phyloP scores from a whole-genome alignment of 1,140 invertebrate species.

The Formica selysi region DNA sequence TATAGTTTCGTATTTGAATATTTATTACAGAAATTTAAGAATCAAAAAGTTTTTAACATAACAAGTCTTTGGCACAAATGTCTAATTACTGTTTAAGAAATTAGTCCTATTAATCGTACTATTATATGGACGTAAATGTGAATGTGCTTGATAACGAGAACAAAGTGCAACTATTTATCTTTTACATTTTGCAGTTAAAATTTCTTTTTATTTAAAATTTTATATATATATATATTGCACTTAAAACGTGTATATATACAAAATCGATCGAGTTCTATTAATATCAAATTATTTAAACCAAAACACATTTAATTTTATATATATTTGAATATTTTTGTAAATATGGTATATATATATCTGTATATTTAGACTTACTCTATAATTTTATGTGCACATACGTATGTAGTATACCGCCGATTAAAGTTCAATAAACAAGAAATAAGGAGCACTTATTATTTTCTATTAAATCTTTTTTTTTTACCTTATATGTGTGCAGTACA shows the following conservation, averaged over 20 bases:
- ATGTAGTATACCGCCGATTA: slow-evolving; percentile 35
- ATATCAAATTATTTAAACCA: slow-evolving; percentile 38
- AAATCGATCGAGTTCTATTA: not conserved
- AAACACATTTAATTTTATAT: slow-evolving; percentile 38
- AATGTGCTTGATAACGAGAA: not conserved
- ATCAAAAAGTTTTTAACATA: not conserved
- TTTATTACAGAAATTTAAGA: slow-evolving; percentile 20
- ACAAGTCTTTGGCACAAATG: not conserved
- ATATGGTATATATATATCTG: not conserved
- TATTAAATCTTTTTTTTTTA: slow-evolving; percentile 11
- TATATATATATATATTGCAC: not conserved
- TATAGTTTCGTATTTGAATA: slow-evolving; percentile 11
- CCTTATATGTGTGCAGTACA: not conserved
- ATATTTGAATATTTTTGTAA: slow-evolving; percentile 30
- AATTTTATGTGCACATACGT: slow-evolving; percentile 44
- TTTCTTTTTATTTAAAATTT: not conserved
- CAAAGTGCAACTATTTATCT: not conserved
- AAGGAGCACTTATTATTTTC: slow-evolving; percentile 18
- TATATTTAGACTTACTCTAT: not conserved
- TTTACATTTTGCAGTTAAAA: slow-evolving; percentile 2
- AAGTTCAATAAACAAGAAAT: slow-evolving; percentile 40
- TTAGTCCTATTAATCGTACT: slow-evolving; percentile 7
- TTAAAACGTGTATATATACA: not conserved
- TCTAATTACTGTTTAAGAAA: slow-evolving; percentile 10
- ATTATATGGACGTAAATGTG: not conserved